Conservation (phyloP, 2,888 invertebrate genomes). For the Lasioglossum marginatum region DNA sequence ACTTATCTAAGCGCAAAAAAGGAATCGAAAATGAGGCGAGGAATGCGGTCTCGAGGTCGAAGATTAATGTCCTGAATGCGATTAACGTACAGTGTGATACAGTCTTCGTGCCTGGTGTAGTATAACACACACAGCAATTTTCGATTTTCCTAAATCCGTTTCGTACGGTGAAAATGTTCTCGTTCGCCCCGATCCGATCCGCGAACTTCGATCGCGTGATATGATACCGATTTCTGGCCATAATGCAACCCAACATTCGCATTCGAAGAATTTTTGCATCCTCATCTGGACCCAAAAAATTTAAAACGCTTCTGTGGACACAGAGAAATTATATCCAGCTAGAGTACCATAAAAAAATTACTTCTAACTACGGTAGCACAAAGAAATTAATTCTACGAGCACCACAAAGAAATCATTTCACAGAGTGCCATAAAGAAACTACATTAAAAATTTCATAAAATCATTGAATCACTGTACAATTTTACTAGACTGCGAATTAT, state of each 20-base stretch:
- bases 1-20: slow-evolving; percentile 46
- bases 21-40: slow-evolving; percentile 32
- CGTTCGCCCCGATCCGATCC: background rate
- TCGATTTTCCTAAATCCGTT: slow-evolving; percentile 45
- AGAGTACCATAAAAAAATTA: background rate
- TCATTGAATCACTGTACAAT: background rate
- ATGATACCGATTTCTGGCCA: background rate
- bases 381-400: background rate
- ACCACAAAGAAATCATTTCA: background rate
- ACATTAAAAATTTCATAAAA: background rate
- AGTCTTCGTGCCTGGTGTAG: slow-evolving; percentile 54
- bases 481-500: background rate
- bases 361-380: background rate
- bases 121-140: slow-evolving; percentile 50
- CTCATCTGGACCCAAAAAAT: background rate
- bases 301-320: background rate
- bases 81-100: slow-evolving; percentile 44
- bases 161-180: slow-evolving; percentile 21
- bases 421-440: too few species aligned
- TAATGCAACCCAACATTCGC: slow-evolving; percentile 3
- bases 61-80: slow-evolving; percentile 18
- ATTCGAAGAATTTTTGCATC: background rate
- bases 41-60: slow-evolving; percentile 21
- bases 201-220: background rate
- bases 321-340: background rate